Conservation (phyloP, 2,113 vertebrate genomes). For the Hypanus sabinus region DNA sequence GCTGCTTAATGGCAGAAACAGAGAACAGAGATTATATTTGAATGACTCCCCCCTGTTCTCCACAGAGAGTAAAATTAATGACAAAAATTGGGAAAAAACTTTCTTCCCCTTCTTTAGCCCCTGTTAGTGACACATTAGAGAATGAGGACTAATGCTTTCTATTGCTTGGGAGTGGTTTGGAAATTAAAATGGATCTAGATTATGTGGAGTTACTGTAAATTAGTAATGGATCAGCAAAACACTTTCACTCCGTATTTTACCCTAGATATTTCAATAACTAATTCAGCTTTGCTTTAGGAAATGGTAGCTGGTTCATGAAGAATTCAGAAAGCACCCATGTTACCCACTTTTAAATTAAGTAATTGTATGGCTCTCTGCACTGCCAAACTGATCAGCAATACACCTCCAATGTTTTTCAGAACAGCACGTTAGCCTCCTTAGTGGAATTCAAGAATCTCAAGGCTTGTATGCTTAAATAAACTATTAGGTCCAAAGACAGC, state of each 20-base stretch:
- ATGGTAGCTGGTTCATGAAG: neutral
- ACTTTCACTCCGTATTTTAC: neutral
- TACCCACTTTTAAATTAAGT: neutral
- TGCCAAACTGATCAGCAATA: neutral
- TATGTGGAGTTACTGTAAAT: neutral
- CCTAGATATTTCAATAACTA: neutral
- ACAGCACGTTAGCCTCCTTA: neutral
- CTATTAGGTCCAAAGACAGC: neutral
- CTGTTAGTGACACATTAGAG: neutral
- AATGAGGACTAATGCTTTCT: neutral
- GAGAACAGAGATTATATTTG: neutral
- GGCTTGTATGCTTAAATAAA: neutral
- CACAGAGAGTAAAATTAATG: neutral
- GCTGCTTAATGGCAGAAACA: neutral
- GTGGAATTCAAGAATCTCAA: neutral
- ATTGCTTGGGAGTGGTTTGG: neutral
- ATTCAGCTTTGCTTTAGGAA: neutral
- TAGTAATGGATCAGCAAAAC: neutral
- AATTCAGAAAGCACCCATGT: neutral
- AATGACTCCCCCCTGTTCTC: neutral
- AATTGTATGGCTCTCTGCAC: neutral
- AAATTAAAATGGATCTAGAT: slow-evolving; percentile 25
- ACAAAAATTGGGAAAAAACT: neutral
- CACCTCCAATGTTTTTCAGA: neutral
- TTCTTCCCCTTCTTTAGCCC: neutral